Conservation (phyloP, 2,888 invertebrate species). For the Epistrophe eligans region DNA sequence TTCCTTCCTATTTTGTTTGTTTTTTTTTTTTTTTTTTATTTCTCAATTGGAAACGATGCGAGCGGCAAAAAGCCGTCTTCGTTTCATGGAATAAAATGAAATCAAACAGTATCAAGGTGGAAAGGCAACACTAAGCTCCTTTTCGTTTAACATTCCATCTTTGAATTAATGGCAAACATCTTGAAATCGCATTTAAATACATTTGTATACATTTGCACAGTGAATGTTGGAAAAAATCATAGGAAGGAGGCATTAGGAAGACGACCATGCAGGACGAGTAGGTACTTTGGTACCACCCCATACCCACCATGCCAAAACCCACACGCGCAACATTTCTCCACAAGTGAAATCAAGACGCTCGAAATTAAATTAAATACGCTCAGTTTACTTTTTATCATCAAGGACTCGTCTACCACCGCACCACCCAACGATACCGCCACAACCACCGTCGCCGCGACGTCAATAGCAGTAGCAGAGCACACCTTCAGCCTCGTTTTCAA, state of each 20-base stretch:
- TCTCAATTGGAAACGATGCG: slow-evolving; percentile 10
- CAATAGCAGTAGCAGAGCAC: slow-evolving; percentile 19
- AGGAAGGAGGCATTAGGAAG: slow-evolving; percentile 16
- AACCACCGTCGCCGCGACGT: neutral
- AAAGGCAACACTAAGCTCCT: slow-evolving; percentile 72
- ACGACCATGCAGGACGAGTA: neutral
- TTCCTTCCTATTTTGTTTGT: neutral
- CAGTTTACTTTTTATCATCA: slow-evolving; percentile 79
- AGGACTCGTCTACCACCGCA: slow-evolving; percentile 33
- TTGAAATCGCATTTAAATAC: slow-evolving; percentile 76
- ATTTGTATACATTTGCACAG: slow-evolving; percentile 69
- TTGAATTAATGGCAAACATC: slow-evolving; percentile 75
- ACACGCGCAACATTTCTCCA: slow-evolving; percentile 71
- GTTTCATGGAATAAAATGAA: slow-evolving; percentile 29
- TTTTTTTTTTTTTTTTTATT: neutral
- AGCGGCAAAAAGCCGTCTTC: slow-evolving; percentile 25
- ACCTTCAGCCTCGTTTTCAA: slow-evolving; percentile 3
- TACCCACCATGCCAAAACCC: slow-evolving; percentile 41
- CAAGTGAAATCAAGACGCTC: slow-evolving; percentile 80
- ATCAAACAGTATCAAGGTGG: slow-evolving; percentile 71
- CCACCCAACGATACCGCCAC: neutral
- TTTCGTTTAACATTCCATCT: slow-evolving; percentile 72
- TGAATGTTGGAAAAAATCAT: neutral
- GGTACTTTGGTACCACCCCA: slow-evolving; percentile 1
- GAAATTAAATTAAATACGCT: slow-evolving; percentile 82